A percentile compares a stretch with the other conserved stretches of the same genome.
Evolutionary conservation across 2,888 invertebrate genomes (phyloP).

Genomic region (Hofmannophila pseudospretella): DNA sequence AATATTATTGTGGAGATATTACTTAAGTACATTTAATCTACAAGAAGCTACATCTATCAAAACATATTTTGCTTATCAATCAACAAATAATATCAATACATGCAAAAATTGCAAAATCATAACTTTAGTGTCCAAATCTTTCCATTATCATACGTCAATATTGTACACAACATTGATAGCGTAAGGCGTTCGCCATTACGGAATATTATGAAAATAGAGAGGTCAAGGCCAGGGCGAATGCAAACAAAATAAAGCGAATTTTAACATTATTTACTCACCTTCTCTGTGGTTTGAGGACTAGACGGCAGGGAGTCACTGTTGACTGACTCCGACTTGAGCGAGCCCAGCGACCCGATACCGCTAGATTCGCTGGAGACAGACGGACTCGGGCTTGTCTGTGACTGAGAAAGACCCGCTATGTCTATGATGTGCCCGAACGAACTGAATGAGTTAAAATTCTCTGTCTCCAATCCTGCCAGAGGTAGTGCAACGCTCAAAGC

Average conservation of each 20-base stretch:
- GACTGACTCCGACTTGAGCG: slow-evolving; percentile 72
- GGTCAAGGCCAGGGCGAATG: slow-evolving; percentile 75
- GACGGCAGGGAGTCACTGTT: slow-evolving; percentile 69
- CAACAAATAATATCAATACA: slow-evolving; percentile 1
- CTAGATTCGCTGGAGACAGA: slow-evolving; percentile 80
- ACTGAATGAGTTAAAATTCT: slow-evolving; percentile 70
- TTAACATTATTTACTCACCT: slow-evolving; percentile 48
- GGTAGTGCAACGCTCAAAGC: slow-evolving; percentile 80
- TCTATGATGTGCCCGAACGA: slow-evolving; percentile 70
- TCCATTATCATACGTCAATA: slow-evolving; percentile 55
- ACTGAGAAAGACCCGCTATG: slow-evolving; percentile 69
- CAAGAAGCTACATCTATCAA: too few species aligned
- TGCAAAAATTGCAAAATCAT: slow-evolving; percentile 1
- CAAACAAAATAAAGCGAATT: slow-evolving; percentile 60
- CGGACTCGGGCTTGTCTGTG: slow-evolving; percentile 72
- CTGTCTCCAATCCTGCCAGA: slow-evolving; percentile 74
- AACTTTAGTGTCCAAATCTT: slow-evolving; percentile 30
- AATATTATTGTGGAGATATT: too few species aligned
- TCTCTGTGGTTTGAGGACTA: slow-evolving; percentile 75
- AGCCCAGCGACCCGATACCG: slow-evolving; percentile 78
- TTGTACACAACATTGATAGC: slow-evolving; percentile 62
- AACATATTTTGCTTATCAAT: not conserved
- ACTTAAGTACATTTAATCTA: too few species aligned
- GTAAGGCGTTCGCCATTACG: slow-evolving; percentile 73
- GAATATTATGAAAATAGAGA: slow-evolving; percentile 78